Base-by-base conservation (phyloP, 2,797 vertebrate genomes). In the Chaenodraco wilsoni region DNA sequence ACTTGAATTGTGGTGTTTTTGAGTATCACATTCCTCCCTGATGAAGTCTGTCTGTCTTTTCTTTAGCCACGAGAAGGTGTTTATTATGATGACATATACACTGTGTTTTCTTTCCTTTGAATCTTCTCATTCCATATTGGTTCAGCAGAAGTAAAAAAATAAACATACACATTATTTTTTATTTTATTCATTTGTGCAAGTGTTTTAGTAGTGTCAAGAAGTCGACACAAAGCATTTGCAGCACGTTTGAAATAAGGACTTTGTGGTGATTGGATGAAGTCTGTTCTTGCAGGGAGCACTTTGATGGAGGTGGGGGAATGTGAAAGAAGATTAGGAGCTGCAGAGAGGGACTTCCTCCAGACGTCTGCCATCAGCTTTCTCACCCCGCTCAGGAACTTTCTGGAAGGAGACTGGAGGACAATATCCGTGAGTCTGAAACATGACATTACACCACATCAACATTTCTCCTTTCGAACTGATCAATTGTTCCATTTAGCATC, bases 361-460 rank as follows among this genome's bases (percentile, higher is more conserved):
- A 94, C 92, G 0, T 94, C 97, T 1, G 95, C 96, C 77, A 90
- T 97, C 88, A 96, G 95, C 90, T 98, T 98, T 87, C 95, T 99
- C 62, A 95, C 93, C 0, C 97, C 97, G 0, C 92, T 99, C 84
- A 95, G 97, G 71, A 98, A 97, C 91, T 99, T 99, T 89, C 94
- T 99, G 87, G 97, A 99, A 66, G 97, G 97, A 52, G 97, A 98
- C 41, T 99, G 97, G 97, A 93, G 94, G 87, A 97, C 96, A 9
- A 98, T 99, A 68, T 95, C 96, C 63, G 97, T 99, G 73, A 96
- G 97, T 91, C 16, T 59, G 66, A 70, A 40, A 17, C 40, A 50
- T 59, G 66, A 70, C 33, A 50, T 10, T 5, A 8, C 21, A 33
- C 12, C 5, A 8, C 21, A 62, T 37, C 5, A 50, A 15, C 12